Evolutionary conservation across 2,797 vertebrate genomes (phyloP), one percentile per base, ranked within the genome.

Genomic region (Anomalospiza imberbis): DNA sequence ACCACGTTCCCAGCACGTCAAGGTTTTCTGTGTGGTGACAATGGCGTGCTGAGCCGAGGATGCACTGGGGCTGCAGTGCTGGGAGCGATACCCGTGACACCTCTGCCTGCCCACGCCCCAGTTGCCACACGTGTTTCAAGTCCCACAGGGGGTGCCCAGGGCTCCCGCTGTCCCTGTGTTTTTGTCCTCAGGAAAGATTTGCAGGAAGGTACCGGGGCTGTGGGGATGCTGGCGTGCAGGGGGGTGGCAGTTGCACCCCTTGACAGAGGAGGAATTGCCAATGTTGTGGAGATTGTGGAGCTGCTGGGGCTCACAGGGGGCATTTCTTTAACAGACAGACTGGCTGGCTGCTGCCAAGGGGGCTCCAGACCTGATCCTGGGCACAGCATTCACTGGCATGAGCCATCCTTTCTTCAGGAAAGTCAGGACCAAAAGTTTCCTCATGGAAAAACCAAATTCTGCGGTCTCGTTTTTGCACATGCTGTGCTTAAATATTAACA

Each of bases 401-500:
- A 53, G 53, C 26, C 2, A 2, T 57, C 20, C 53, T 83, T 94
- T 70, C 95, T 17, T 13, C 31, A 9, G 93, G 84, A 67, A 97
- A 95, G 93, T 95, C 53, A 2, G 84, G 82, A 62, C 73, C 90
- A 65, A 85, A 97, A 98, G 94, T 97, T 98, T 92, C 96, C 96
- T 95, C 71, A 4, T 60, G 91, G 96, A 93, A 96, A 94, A 97
- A 77, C 75, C 48, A 17, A 96, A 94, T 95, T 96, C 97, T 89
- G 93, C 26, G 54, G 91, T 97, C 94, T 95, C 32, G 96, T 96
- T 98, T 98, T 97, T 97, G 75, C 96, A 93, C 98, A 98, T 95
- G 98, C 98, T 98, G 98, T 98, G 98, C 97, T 98, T 98, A 98
- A 98, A 98, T 98, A 98, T 98, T 98, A 98, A 97, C 98, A 98